Evolutionary conservation across 1,140 invertebrate species (phyloP).

Genomic region (Acromyrmex echinatior): DNA sequence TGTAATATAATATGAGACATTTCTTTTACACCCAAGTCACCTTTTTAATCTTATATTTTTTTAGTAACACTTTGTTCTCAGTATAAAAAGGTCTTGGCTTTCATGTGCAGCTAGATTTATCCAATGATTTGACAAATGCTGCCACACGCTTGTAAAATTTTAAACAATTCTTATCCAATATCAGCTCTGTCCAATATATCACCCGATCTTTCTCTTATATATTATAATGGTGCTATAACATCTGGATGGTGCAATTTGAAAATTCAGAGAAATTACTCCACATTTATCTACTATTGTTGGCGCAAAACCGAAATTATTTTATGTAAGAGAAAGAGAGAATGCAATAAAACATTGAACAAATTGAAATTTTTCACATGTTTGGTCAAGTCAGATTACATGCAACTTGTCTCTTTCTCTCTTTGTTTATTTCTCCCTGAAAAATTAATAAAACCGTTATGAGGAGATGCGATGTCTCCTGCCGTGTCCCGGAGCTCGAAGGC

Average conservation of each 20-base stretch:
- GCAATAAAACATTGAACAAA: neutral
- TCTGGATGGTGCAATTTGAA: constrained; percentile 12
- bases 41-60: too few species aligned
- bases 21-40: too few species aligned
- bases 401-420: neutral
- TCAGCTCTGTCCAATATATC: too few species aligned
- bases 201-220: neutral
- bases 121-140: too few species aligned
- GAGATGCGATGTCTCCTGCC: neutral
- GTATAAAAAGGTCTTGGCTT: too few species aligned
- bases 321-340: neutral
- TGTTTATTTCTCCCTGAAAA: neutral
- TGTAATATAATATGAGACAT: too few species aligned
- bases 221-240: neutral
- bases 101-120: too few species aligned
- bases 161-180: too few species aligned
- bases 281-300: constrained; percentile 17
- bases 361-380: neutral
- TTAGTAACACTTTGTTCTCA: too few species aligned
- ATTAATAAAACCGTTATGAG: constrained; percentile 22
- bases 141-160: too few species aligned
- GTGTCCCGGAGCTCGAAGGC: constrained; percentile 47
- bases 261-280: neutral
- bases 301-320: neutral
- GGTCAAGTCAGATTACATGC: neutral